These are phyloP conservation scores for Brachyistius frenatus DNA, from an alignment of 2,113 vertebrate genomes.

Conservation along the genomic window DNA sequence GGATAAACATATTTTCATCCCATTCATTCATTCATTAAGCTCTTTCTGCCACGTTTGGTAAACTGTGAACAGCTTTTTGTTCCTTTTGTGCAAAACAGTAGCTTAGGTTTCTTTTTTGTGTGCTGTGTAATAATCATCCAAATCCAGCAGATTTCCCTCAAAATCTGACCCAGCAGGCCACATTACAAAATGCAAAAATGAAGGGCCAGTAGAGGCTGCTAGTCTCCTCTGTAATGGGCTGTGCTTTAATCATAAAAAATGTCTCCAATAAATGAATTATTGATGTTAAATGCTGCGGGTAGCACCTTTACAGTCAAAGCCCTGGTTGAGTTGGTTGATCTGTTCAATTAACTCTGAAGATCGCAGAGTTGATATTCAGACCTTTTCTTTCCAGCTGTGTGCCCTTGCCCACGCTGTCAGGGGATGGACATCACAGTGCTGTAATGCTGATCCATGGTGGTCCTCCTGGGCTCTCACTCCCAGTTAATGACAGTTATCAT, in stretches of 20 bases:
- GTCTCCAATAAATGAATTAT: constrained; percentile 9
- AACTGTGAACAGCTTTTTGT: constrained; percentile 28
- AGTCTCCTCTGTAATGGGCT: not conserved
- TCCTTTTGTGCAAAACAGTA: too few relatives aligned
- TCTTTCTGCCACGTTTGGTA: constrained; percentile 27
- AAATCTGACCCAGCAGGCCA: constrained; percentile 12
- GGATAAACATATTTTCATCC: constrained; percentile 49
- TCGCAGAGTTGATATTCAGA: constrained; percentile 4
- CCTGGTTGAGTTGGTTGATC: not conserved
- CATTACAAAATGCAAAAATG: constrained; percentile 5
- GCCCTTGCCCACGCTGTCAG: constrained; percentile 31
- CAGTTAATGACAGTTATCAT: constrained; percentile 77
- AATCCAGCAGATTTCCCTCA: constrained; percentile 38
- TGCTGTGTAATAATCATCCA: constrained; percentile 29
- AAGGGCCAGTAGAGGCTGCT: constrained; percentile 10
- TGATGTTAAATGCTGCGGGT: constrained; percentile 10
- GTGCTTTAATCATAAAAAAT: not conserved
- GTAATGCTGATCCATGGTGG: constrained; percentile 57
- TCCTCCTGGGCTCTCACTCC: constrained; percentile 55
- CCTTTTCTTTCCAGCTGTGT: constrained; percentile 2
- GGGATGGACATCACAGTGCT: constrained; percentile 54
- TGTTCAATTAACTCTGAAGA: not conserved
- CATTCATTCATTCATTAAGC: constrained; percentile 18
- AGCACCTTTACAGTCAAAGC: not conserved
- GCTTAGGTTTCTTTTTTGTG: constrained; percentile 27